phyloP scores from a whole-genome alignment of 2,797 vertebrate species.

The Apogon talboti region DNA sequence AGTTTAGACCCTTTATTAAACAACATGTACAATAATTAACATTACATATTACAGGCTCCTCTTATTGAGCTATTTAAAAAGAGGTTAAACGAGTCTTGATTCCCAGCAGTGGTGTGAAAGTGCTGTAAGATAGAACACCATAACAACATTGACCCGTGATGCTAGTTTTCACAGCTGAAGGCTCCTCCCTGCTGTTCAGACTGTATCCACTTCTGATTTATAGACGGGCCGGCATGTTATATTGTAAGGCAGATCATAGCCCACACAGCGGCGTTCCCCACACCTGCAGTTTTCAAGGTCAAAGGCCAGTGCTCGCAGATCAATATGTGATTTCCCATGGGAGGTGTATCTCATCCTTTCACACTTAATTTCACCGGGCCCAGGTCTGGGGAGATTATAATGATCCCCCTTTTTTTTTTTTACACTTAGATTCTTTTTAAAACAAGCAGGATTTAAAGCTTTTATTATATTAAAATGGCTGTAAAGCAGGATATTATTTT shows the following conservation, averaged over 20 bases:
- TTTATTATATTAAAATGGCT: background rate
- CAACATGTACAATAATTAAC: background rate
- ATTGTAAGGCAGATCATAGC: conserved; percentile 44
- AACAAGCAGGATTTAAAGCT: conserved; percentile 2
- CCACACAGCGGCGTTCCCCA: conserved; percentile 16
- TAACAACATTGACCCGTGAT: conserved; percentile 25
- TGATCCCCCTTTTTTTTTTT: conserved; percentile 18
- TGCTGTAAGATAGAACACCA: conserved; percentile 12
- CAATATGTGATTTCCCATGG: conserved; percentile 57
- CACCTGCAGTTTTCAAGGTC: conserved; percentile 54
- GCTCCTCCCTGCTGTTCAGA: conserved; percentile 28
- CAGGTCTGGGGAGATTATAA: conserved; percentile 23
- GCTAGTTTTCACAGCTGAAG: conserved; percentile 39
- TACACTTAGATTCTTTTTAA: conserved; percentile 7
- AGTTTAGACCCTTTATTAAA: no score
- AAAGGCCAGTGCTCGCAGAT: conserved; percentile 57
- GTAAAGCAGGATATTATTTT: conserved; percentile 5
- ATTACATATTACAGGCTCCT: background rate
- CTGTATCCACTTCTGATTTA: conserved; percentile 55
- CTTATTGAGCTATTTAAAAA: conserved; percentile 15
- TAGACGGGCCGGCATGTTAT: conserved; percentile 21
- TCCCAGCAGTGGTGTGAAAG: conserved; percentile 10
- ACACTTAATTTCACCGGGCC: conserved; percentile 42
- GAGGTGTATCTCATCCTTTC: conserved; percentile 46
- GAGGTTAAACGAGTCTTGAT: conserved; percentile 8